These are phyloP conservation scores for Parnassius glacialis DNA, from an alignment of 2,888 invertebrate species.

Conservation along the genomic window DNA sequence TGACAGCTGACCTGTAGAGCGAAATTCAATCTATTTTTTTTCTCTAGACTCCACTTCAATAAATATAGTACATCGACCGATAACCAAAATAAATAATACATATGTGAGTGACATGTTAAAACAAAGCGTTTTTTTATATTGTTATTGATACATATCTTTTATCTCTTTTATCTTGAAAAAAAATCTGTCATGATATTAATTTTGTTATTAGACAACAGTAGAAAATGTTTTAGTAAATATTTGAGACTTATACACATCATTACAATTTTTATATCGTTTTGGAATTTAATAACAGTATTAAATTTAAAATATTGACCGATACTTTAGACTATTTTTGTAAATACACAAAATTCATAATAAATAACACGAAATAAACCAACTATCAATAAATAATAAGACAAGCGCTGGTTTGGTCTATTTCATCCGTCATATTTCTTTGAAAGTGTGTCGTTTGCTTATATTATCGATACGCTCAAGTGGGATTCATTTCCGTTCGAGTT, in stretches of 20 bases:
- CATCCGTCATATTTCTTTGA: constrained; percentile 17
- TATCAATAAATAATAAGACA: constrained; percentile 15
- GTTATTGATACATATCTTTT: background rate
- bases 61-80: constrained; percentile 10
- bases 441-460: constrained; percentile 8
- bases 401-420: constrained; percentile 10
- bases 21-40: background rate
- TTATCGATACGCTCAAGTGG: background rate
- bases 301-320: background rate
- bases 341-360: background rate
- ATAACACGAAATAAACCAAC: background rate
- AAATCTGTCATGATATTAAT: background rate
- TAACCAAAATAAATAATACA: constrained; percentile 11
- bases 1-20: too few relatives aligned
- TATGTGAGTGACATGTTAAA: background rate
- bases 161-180: background rate
- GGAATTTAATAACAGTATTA: background rate
- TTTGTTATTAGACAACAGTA: background rate
- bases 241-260: background rate
- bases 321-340: background rate
- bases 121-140: constrained; percentile 2
- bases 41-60: constrained; percentile 6
- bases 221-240: background rate
- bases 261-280: background rate
- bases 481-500: constrained; percentile 16